Conservation (phyloP, 2,888 invertebrate genomes). For the Pterostichus niger region DNA sequence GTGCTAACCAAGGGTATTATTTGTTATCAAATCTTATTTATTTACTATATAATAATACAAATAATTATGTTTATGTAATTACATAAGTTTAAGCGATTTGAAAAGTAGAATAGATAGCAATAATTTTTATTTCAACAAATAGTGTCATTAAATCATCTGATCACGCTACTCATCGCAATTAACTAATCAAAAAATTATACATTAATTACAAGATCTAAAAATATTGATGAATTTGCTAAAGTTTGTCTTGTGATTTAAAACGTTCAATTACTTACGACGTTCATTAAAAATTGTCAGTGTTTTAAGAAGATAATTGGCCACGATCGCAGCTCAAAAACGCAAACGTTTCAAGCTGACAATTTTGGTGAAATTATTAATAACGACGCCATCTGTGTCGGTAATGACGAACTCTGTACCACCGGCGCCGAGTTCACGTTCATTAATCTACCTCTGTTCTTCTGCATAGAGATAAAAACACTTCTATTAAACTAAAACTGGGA, state of each 20-base stretch:
- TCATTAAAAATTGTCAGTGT: constrained; percentile 53
- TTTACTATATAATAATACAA: too few species aligned
- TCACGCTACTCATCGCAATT: constrained; percentile 22
- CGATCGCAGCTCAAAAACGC: constrained; percentile 41
- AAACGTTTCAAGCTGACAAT: constrained; percentile 56
- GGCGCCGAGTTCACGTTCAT: constrained; percentile 16
- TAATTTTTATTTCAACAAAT: too few species aligned
- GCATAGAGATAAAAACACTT: constrained; percentile 23
- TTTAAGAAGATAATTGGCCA: constrained; percentile 54
- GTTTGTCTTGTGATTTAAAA: constrained; percentile 50
- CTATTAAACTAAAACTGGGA: constrained; percentile 47
- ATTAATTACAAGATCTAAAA: constrained; percentile 44
- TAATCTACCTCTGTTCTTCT: constrained; percentile 11
- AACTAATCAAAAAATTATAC: constrained; percentile 5
- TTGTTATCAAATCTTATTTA: too few species aligned
- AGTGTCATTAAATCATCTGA: constrained; percentile 13
- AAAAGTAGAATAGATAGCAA: too few species aligned
- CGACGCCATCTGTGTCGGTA: constrained; percentile 38
- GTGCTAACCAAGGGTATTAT: too few species aligned
- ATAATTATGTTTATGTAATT: too few species aligned
- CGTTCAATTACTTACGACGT: constrained; percentile 42
- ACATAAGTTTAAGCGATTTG: too few species aligned
- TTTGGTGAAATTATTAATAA: constrained; percentile 52
- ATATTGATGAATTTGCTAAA: constrained; percentile 56
- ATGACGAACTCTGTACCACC: constrained; percentile 34